These are phyloP conservation scores for Cephus pulcher DNA, from an alignment of 2,888 invertebrate species.

Conservation along the genomic window DNA sequence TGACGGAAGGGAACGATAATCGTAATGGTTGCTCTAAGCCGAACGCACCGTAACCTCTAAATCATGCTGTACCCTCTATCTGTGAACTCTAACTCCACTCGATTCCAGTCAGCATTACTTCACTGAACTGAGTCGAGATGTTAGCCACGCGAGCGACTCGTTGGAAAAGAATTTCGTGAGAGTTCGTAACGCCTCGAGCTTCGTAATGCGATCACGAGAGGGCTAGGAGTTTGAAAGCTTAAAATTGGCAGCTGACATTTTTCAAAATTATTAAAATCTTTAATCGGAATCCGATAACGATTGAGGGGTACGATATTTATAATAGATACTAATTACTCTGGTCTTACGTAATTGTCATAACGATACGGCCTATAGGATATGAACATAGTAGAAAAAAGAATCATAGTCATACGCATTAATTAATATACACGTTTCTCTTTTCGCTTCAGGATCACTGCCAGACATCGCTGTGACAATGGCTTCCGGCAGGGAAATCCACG, in stretches of 20 bases:
- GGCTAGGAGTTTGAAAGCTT: background rate
- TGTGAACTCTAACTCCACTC: background rate
- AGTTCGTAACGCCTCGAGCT: background rate
- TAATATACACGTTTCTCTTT: background rate
- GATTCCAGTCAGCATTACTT: background rate
- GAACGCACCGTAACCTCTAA: background rate
- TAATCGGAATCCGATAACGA: background rate
- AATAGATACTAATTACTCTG: background rate
- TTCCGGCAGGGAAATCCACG: constrained; percentile 55
- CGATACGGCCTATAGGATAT: background rate
- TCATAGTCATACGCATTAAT: background rate
- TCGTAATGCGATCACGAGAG: background rate
- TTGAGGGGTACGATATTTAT: background rate
- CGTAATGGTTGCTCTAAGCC: background rate
- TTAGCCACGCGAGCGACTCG: background rate
- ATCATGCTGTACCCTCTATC: background rate
- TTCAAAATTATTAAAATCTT: background rate
- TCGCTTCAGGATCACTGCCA: constrained; percentile 49
- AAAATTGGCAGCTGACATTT: background rate
- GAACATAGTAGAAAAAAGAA: background rate
- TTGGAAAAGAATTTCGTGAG: background rate
- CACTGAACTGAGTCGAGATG: background rate
- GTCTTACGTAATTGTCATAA: background rate
- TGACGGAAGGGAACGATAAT: background rate
- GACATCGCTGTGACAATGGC: constrained; percentile 57